phyloP scores from a whole-genome alignment of 2,888 invertebrate species.

The Cerastis rubricosa region DNA sequence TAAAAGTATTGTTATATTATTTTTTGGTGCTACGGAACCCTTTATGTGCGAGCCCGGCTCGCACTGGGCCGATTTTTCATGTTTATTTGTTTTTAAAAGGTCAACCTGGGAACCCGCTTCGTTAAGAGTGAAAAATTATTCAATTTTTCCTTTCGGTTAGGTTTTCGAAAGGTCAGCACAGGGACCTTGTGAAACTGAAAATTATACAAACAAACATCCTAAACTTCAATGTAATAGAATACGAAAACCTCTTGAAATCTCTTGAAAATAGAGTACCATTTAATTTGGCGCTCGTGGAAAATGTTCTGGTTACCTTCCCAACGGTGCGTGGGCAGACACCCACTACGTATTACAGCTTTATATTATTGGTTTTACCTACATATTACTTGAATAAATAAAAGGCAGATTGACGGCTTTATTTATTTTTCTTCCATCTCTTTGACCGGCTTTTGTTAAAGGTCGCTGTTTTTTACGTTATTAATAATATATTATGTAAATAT shows the following conservation, averaged over 20 bases:
- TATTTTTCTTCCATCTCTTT: conserved; percentile 25
- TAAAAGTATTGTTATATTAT: too few species aligned
- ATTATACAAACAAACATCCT: conserved; percentile 21
- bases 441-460: conserved; percentile 3
- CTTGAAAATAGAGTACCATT: conserved; percentile 38
- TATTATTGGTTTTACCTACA: conserved; percentile 31
- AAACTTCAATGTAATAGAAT: conserved; percentile 26
- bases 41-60: too few species aligned
- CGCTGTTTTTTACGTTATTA: conserved; percentile 1
- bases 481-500: conserved; percentile 10
- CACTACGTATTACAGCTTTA: conserved; percentile 10
- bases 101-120: background rate
- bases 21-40: too few species aligned
- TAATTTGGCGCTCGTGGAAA: conserved; percentile 30
- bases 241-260: conserved; percentile 28
- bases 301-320: conserved; percentile 12
- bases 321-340: conserved; percentile 21
- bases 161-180: conserved; percentile 4
- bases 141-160: background rate
- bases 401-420: conserved; percentile 19
- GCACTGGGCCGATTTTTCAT: background rate
- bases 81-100: background rate
- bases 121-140: background rate
- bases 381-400: conserved; percentile 40
- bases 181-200: background rate